Base-by-base conservation (phyloP, 2,113 vertebrate species). In the Mesitornis unicolor region DNA sequence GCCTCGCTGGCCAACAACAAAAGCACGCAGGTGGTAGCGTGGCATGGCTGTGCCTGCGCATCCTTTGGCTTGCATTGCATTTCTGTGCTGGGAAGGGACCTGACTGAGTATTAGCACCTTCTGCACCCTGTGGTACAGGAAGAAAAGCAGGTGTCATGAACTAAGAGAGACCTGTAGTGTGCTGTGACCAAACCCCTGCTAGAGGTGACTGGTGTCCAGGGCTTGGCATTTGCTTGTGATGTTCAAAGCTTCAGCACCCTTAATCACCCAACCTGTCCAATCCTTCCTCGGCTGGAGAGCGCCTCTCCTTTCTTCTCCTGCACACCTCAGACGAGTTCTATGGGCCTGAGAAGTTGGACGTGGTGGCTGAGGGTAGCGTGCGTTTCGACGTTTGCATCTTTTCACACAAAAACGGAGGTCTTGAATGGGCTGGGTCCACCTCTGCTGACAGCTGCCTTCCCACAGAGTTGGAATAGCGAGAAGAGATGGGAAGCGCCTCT, bases 11-110 rank as follows among this genome's bases (percentile, higher is more conserved):
- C 65, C 36, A 36, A 13, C 42, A 36, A 22, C 22, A 1, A 6
- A 16, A 31, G 53, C 12, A 11, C 10, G 19, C 6, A 3, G 13
- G 24, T 43, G 42, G 21, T 15, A 16, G 43, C 2, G 38, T 1
- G 16, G 15, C 28, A 13, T 2, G 13, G 22, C 60, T 5, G 12
- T 35, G 50, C 48, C 16, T 6, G 40, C 36, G 13, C 2, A 2
- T 6, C 45, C 45, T n/a, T n/a, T n/a, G n/a, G n/a, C n/a, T n/a
- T n/a, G 15, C 2, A 1, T 7, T 10, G 48, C 6, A 0, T 29
- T 45, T 21, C 77, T 4, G 1, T 48, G 57, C 36, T 16, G 73
- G 35, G 36, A 50, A 33, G 25, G 35, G 35, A 19, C 48, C 64
- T 16, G 35, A 17, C 22, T 3, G 28, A 48, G 26, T 5, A 1